phyloP scores from a whole-genome alignment of 2,888 invertebrate species.

The Lithophane semibrunnea region DNA sequence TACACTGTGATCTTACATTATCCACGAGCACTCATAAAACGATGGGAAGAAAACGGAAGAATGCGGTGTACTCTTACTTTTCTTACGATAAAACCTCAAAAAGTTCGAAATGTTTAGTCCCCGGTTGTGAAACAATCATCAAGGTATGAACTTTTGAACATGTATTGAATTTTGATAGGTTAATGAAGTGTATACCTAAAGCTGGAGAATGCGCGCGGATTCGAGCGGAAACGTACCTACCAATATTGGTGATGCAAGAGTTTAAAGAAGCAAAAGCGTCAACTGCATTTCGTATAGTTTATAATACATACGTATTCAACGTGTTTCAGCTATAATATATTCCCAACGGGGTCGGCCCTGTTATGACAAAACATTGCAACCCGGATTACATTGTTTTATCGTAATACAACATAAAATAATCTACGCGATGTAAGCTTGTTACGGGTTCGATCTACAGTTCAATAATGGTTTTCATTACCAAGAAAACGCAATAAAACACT shows the following conservation, averaged over 20 bases:
- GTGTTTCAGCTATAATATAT: no score
- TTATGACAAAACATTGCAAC: conserved; percentile 8
- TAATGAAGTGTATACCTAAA: no score
- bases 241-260: no score
- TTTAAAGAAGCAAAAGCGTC: no score
- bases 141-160: background rate
- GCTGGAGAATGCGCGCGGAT: no score
- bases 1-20: no score
- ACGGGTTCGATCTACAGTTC: background rate
- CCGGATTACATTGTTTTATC: conserved; percentile 9
- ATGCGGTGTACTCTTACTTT: background rate
- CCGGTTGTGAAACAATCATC: background rate
- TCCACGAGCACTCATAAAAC: no score
- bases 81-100: background rate
- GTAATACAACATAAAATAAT: conserved; percentile 13
- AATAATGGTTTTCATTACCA: background rate
- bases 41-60: background rate
- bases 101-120: background rate
- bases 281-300: no score
- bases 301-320: no score
- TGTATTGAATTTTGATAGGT: background rate
- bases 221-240: no score
- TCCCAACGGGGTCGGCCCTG: background rate
- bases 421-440: conserved; percentile 1
- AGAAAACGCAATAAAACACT: no score